Base-by-base conservation (phyloP, 2,113 vertebrate genomes). In the Atlantisia rogersi region DNA sequence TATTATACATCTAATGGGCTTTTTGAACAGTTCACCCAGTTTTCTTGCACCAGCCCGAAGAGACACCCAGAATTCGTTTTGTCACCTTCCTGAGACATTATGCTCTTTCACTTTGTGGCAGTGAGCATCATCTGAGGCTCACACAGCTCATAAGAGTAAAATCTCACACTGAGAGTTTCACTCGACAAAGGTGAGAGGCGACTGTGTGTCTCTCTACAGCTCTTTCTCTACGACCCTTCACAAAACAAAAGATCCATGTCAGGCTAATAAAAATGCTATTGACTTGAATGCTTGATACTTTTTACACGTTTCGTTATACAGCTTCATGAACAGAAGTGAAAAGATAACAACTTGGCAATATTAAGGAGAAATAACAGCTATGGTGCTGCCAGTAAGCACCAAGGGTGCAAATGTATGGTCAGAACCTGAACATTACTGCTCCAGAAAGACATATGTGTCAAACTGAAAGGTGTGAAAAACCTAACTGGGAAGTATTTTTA, bases 291-390 rank as follows among this genome's bases (percentile, higher is more conserved):
- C 48, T 55, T 68, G 56, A 91, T 9, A 68, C 12, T 73, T 52
- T 70, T 58, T 40, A 53, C 14, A 55, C 3, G 21, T 69, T 91
- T 82, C 11, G 25, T n/a, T 60, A 50, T 40, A 91, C 5, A 88
- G 44, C 80, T 69, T 88, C 28, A 78, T 87, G 67, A 92, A 64
- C 19, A 63, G 70, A 84, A 65, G 52, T 69, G 12, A 71, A 70
- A 87, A 92, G 22, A 22, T 37, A 86, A 68, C 28, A 67, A 12
- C 25, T 80, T 31, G 63, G 65, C 85, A 76, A 55, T 67, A 60
- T 46, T 94, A 55, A 93, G 67, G 46, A 75, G 52, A 83, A 89
- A 74, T 53, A 50, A 56, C 58, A 77, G 46, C 21, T 46, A 65
- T 29, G 25, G 12, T 25, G 12, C 16, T 53, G 55, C 70, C 32